Percentiles rank a stretch among this genome's conserved stretches.
phyloP scores from a whole-genome alignment of 23 tunicate genomes.

The Diplosoma virens region DNA sequence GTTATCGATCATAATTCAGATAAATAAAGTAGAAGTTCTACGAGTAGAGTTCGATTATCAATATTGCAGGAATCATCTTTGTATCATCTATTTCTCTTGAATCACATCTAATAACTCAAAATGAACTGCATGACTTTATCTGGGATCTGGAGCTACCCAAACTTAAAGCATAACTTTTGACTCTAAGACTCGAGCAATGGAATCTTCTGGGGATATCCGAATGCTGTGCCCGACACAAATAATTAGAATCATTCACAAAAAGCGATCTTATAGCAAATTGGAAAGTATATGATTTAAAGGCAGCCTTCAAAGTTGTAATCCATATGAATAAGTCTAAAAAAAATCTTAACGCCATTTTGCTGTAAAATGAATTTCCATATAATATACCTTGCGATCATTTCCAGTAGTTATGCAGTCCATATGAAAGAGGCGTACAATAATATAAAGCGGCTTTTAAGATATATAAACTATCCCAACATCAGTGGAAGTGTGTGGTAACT shows the following conservation, averaged over 20 bases:
- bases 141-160: constrained; percentile 1
- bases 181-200: constrained; percentile 21
- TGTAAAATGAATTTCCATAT: neutral
- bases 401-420: too few relatives aligned
- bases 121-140: neutral
- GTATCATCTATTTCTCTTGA: neutral
- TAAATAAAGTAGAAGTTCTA: neutral
- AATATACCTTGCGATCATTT: too few relatives aligned
- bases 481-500: too few relatives aligned
- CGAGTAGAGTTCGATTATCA: neutral
- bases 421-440: too few relatives aligned
- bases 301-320: neutral
- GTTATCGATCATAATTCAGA: neutral
- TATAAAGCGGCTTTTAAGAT: too few relatives aligned
- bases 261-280: constrained; percentile 2
- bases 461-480: too few relatives aligned
- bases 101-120: constrained; percentile 6
- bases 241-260: neutral
- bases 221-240: neutral
- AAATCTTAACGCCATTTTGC: neutral
- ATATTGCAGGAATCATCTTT: neutral
- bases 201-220: neutral
- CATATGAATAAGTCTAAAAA: neutral
- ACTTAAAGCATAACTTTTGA: neutral
- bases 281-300: too few relatives aligned